Base-by-base conservation (phyloP, 1,140 invertebrate genomes). In the Stegodyphus mimosarum region DNA sequence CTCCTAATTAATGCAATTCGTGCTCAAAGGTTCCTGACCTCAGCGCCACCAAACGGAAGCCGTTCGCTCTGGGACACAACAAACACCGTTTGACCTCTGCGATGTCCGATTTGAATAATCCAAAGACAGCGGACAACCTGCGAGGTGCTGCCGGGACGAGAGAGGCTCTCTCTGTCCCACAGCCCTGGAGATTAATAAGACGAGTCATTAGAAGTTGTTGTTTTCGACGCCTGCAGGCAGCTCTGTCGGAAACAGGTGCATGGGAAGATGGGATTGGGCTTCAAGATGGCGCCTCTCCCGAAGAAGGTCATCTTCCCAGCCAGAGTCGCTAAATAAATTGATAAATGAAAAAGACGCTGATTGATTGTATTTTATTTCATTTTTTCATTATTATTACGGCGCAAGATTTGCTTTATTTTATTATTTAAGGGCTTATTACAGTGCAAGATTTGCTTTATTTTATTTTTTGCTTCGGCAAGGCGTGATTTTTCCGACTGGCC, bases 271-370 rank as follows among this genome's bases (percentile, higher is more conserved):
- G 51, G 50, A 49, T 49, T n/a, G 2, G 52, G 69, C 66, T 80
- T 60, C 67, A 80, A 67, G 66, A 71, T 52, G 13, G 52, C 18
- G 11, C 49, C 33, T 49, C 55, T 49, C 18, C 52, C 33, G 11
- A 53, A 70, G 78, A 80, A 80, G 78, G 78, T 80, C 78, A 80
- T 70, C 69, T 80, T 80, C 78, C 78, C 78, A 80, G 78, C 78
- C 67, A 13, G 7, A 67, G 60, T 33, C 33, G 1, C 33, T 78
- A 78, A 78, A 67, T 71, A 80, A 80, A 80, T 60, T 71, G 53
- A 80, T 71, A 80, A 80, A 80, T 71, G 53, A 80, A 72, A 76
- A 48, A 72, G 53, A 80, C 17, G 78, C 71, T 80, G 78, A 71
- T 80, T 70, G 69, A 48, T 33, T 33, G 33, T 33, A 33, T 33